Conservation (phyloP, 2,113 vertebrate species). For the Tinamus guttatus region DNA sequence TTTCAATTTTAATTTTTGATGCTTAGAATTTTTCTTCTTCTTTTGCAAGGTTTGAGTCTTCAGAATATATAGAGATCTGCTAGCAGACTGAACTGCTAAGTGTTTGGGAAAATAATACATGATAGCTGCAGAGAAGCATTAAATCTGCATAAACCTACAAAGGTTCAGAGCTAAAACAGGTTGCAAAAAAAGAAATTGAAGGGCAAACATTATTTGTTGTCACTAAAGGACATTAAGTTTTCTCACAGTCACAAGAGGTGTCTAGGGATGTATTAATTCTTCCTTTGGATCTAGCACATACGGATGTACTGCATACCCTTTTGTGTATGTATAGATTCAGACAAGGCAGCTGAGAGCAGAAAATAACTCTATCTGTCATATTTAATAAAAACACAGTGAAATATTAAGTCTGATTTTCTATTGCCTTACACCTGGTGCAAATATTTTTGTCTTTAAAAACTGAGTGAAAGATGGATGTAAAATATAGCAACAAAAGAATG, state of each 20-base stretch:
- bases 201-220: constrained; percentile 28
- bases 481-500: neutral
- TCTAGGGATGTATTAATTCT: constrained; percentile 30
- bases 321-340: neutral
- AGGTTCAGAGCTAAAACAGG: neutral
- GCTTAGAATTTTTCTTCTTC: neutral
- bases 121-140: constrained; percentile 16
- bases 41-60: constrained; percentile 42
- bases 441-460: neutral
- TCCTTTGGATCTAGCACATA: neutral
- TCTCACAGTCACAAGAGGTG: neutral
- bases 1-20: constrained; percentile 62
- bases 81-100: constrained; percentile 5
- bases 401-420: neutral
- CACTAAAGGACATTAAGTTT: constrained; percentile 14
- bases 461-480: neutral
- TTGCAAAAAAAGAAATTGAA: constrained; percentile 36
- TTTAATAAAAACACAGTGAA: neutral
- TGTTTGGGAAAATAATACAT: constrained; percentile 35
- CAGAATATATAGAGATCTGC: neutral
- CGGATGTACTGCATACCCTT: neutral
- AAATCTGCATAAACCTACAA: constrained; percentile 47
- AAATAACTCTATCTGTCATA: neutral
- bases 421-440: neutral
- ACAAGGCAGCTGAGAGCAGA: neutral